These are phyloP conservation scores for Loris lydekkerianus DNA, from an alignment of 2,797 vertebrate species.

Conservation along the genomic window DNA sequence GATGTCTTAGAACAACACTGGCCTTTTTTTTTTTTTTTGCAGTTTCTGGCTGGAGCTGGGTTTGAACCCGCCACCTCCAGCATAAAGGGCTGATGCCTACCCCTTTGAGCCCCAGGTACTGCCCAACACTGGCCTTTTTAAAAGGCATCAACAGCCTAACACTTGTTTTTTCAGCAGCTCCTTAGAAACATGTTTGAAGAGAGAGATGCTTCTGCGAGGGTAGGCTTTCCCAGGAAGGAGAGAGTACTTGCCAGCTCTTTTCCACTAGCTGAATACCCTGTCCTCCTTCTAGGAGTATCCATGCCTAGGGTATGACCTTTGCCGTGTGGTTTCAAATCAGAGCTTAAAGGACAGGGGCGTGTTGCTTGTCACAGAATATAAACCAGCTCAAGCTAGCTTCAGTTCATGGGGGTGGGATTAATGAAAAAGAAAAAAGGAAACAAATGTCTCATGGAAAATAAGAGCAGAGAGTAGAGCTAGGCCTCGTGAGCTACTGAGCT, in stretches of 20 bases:
- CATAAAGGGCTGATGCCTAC: too few relatives aligned
- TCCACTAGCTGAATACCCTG: not conserved
- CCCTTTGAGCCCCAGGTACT: too few relatives aligned
- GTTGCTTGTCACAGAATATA: not conserved
- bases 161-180: conserved; percentile 47
- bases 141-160: not conserved
- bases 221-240: not conserved
- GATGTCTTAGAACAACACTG: not conserved
- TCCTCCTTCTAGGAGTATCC: not conserved
- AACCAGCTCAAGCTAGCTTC: not conserved
- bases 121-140: not conserved
- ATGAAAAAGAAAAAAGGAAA: not conserved
- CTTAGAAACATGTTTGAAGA: not conserved
- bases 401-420: not conserved
- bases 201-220: not conserved
- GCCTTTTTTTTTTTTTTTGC: not conserved
- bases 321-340: not conserved
- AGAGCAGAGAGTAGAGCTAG: not conserved
- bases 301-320: accelerated
- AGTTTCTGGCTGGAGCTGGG: too few relatives aligned
- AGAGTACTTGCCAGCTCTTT: not conserved
- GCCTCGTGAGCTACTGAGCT: not conserved
- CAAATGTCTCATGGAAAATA: not conserved
- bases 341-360: not conserved
- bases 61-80: too few relatives aligned